A percentile compares a stretch with the other conserved stretches of the same genome.
Conservation (phyloP, 2,113 vertebrate genomes). For the Pterocles orientalis region DNA sequence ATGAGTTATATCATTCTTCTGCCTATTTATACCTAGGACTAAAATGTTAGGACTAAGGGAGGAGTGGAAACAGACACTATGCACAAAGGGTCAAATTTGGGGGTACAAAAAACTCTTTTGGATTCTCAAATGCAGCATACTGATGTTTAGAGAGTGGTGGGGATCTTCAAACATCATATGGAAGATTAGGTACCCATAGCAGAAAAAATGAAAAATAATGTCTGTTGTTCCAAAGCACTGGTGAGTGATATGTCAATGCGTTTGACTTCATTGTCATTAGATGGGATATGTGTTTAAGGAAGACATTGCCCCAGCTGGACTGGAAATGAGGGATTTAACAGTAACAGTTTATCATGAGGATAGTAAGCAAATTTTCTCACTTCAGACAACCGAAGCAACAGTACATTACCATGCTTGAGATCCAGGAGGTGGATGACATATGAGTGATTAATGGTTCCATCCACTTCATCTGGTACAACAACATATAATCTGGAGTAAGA, state of each 20-base stretch:
- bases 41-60: neutral
- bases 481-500: neutral
- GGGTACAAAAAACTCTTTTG: neutral
- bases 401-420: neutral
- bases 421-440: neutral
- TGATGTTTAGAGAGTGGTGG: neutral
- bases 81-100: neutral
- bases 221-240: neutral
- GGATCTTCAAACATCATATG: neutral
- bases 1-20: neutral
- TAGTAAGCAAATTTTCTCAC: neutral
- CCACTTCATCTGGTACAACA: neutral
- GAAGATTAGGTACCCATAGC: neutral
- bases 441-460: neutral
- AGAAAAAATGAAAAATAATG: neutral
- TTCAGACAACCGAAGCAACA: neutral
- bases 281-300: neutral
- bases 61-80: neutral
- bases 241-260: neutral
- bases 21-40: neutral
- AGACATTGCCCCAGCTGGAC: neutral
- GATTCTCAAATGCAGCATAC: neutral
- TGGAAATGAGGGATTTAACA: neutral
- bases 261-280: neutral
- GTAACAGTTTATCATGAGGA: neutral